These are phyloP conservation scores for Hemistola chrysoprasaria DNA, from an alignment of 2,888 invertebrate genomes.

Conservation along the genomic window DNA sequence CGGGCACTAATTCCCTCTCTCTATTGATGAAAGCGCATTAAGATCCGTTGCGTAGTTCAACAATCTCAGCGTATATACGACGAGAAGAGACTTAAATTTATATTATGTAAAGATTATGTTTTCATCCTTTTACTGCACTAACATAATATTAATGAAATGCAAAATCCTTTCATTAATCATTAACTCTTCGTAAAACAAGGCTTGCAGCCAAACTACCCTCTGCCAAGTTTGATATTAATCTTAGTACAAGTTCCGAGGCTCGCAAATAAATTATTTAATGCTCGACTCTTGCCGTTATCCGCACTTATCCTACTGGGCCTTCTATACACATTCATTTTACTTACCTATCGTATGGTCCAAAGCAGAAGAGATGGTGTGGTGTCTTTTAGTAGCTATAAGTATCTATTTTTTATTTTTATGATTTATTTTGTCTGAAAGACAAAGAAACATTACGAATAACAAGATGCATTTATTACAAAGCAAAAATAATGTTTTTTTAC, in stretches of 20 bases:
- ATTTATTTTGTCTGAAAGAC: too few relatives aligned
- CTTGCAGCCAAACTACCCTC: background rate
- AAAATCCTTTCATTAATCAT: background rate
- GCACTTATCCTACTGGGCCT: constrained; percentile 35
- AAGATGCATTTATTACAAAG: too few relatives aligned
- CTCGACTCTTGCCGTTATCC: constrained; percentile 42
- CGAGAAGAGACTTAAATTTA: too few relatives aligned
- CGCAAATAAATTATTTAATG: constrained; percentile 39
- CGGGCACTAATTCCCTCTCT: too few relatives aligned
- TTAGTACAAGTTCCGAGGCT: constrained; percentile 4
- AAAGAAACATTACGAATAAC: too few relatives aligned
- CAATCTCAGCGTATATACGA: too few relatives aligned
- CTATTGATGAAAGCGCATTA: too few relatives aligned
- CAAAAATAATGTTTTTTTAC: too few relatives aligned
- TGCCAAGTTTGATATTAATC: constrained; percentile 4
- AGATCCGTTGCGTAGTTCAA: too few relatives aligned
- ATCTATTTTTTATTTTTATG: too few relatives aligned
- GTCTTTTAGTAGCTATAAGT: background rate
- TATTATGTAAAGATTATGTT: too few relatives aligned
- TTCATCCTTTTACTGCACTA: too few relatives aligned
- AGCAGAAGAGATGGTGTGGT: constrained; percentile 5
- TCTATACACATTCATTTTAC: constrained; percentile 40
- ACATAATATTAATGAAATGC: background rate
- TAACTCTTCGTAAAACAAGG: background rate
- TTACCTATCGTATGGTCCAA: constrained; percentile 25